Evolutionary conservation across 2,888 invertebrate genomes (phyloP).

Genomic region (Augiades crinisus): DNA sequence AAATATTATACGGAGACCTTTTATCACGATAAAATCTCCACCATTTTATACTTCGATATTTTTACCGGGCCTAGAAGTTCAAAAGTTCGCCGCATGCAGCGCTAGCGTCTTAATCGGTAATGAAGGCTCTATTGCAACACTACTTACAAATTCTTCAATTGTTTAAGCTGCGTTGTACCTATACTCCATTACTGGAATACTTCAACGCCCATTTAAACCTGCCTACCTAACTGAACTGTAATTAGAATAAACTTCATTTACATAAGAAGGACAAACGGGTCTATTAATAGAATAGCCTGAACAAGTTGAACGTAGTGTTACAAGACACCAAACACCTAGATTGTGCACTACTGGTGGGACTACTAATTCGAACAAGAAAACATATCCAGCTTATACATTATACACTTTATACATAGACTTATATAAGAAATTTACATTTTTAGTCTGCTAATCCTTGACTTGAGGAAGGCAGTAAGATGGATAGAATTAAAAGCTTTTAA

Average conservation of each 20-base stretch:
- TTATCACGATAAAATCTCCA: too few relatives aligned
- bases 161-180: slow-evolving; percentile 37
- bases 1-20: too few relatives aligned
- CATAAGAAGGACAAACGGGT: slow-evolving; percentile 28
- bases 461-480: too few relatives aligned
- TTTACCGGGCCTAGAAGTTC: too few relatives aligned
- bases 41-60: too few relatives aligned
- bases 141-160: slow-evolving; percentile 41
- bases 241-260: slow-evolving; percentile 33
- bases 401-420: too few relatives aligned
- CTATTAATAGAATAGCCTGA: slow-evolving; percentile 20
- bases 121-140: not conserved
- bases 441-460: too few relatives aligned
- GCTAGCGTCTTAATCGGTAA: not conserved
- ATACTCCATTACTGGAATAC: slow-evolving; percentile 42
- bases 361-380: not conserved
- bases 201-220: slow-evolving; percentile 39
- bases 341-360: not conserved
- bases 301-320: slow-evolving; percentile 14
- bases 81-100: not conserved
- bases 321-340: slow-evolving; percentile 9
- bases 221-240: slow-evolving; percentile 30
- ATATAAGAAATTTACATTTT: too few relatives aligned
- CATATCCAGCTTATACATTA: too few relatives aligned
- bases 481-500: too few relatives aligned